A percentile compares a stretch with the other conserved stretches of the same genome.
These are phyloP conservation scores for Himalopsyche japonica DNA, from an alignment of 2,888 invertebrate genomes.

Conservation along the genomic window DNA sequence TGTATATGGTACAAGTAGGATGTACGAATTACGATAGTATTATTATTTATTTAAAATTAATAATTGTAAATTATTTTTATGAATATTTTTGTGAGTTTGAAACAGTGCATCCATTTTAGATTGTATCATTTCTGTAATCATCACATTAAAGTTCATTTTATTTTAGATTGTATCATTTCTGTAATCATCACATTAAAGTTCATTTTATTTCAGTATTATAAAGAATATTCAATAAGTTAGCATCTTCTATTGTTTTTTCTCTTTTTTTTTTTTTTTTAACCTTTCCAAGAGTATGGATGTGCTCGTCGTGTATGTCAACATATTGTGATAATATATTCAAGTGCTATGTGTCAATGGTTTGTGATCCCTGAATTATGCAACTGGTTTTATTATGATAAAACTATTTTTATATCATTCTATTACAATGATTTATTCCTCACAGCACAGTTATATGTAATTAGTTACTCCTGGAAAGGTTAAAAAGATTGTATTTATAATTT, in stretches of 20 bases:
- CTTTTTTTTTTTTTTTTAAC: too few species aligned
- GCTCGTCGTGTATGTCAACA: too few species aligned
- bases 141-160: neutral
- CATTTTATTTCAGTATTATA: conserved; percentile 2
- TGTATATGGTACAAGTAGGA: neutral
- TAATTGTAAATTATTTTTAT: neutral
- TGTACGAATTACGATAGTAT: neutral
- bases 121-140: neutral
- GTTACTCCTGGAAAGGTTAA: too few species aligned
- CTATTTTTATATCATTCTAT: too few species aligned
- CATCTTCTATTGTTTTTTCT: neutral
- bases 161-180: neutral
- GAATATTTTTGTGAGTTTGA: neutral
- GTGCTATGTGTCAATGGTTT: too few species aligned
- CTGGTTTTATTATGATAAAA: too few species aligned
- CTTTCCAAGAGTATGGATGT: too few species aligned
- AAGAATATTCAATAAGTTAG: neutral
- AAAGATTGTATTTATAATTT: neutral
- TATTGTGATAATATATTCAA: too few species aligned
- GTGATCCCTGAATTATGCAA: too few species aligned
- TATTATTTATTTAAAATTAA: neutral
- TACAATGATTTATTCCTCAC: too few species aligned
- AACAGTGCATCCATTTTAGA: neutral
- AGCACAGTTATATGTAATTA: too few species aligned
- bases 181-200: neutral